Percentiles rank a stretch among this genome's conserved stretches.
phyloP scores from a whole-genome alignment of 2,888 invertebrate species.

The Amphipyra tragopoginis region DNA sequence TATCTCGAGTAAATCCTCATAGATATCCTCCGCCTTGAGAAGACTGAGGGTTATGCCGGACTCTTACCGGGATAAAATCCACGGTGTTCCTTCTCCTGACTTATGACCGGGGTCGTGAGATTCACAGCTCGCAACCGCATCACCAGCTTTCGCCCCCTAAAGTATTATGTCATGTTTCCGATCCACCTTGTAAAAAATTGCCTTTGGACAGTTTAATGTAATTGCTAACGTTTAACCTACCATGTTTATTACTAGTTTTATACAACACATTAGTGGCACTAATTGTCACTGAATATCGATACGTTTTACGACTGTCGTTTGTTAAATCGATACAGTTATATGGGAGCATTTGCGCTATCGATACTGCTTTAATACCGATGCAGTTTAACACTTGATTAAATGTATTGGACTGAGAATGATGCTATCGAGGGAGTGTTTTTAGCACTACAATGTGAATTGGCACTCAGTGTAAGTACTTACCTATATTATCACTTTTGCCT shows the following conservation, averaged over 20 bases:
- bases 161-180: neutral
- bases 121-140: too few species aligned
- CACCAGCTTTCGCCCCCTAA: too few species aligned
- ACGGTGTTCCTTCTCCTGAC: too few species aligned
- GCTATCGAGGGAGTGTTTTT: neutral
- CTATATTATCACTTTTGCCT: neutral
- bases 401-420: conserved; percentile 1
- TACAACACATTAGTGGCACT: conserved; percentile 18
- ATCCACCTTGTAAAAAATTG: neutral
- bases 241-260: conserved; percentile 22
- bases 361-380: conserved; percentile 25
- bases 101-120: too few species aligned
- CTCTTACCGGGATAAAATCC: too few species aligned
- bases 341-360: conserved; percentile 21
- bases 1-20: too few species aligned
- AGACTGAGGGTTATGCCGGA: too few species aligned
- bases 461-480: neutral
- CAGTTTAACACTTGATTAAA: conserved; percentile 15
- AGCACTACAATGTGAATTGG: conserved; percentile 2
- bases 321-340: conserved; percentile 30
- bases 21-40: too few species aligned
- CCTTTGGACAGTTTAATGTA: conserved; percentile 15
- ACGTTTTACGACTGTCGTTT: conserved; percentile 30
- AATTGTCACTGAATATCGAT: conserved; percentile 39
- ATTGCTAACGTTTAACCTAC: conserved; percentile 3